A percentile compares a stretch with the other conserved stretches of the same genome.
Conservation (phyloP, 1,140 invertebrate genomes). For the Pantala flavescens region DNA sequence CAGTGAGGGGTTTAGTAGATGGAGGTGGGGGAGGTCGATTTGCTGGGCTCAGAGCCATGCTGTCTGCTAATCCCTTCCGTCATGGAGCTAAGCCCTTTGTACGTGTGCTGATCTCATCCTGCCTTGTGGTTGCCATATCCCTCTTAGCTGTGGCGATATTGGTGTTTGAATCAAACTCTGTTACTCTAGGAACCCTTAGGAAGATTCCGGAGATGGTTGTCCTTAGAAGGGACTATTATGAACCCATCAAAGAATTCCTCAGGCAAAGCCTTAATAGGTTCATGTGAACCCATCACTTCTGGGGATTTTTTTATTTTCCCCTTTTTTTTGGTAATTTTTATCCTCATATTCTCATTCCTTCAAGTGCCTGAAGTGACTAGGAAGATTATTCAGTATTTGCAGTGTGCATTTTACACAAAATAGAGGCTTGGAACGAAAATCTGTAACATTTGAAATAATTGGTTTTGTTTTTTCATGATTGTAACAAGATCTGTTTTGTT, state of each 20-base stretch:
- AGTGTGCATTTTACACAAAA: background rate
- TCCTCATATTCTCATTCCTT: constrained; percentile 5
- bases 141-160: constrained; percentile 29
- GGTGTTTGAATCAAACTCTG: constrained; percentile 50
- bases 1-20: background rate
- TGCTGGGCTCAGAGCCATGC: background rate
- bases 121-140: constrained; percentile 39
- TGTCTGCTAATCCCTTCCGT: background rate
- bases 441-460: background rate
- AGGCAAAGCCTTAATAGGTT: constrained; percentile 18
- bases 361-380: constrained; percentile 7
- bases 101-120: constrained; percentile 57
- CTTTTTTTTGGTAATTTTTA: constrained; percentile 5
- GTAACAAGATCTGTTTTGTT: background rate
- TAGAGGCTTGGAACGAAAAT: background rate
- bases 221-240: constrained; percentile 67
- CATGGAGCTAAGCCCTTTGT: constrained; percentile 37
- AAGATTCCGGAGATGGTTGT: constrained; percentile 67
- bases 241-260: constrained; percentile 60
- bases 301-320: background rate
- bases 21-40: background rate
- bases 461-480: background rate
- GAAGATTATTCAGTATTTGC: constrained; percentile 7
- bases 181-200: constrained; percentile 54
- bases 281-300: background rate